A percentile compares a stretch with the other conserved stretches of the same genome.
Evolutionary conservation across 2,888 invertebrate genomes (phyloP).

Genomic region (Prostheceraeus crozeri): DNA sequence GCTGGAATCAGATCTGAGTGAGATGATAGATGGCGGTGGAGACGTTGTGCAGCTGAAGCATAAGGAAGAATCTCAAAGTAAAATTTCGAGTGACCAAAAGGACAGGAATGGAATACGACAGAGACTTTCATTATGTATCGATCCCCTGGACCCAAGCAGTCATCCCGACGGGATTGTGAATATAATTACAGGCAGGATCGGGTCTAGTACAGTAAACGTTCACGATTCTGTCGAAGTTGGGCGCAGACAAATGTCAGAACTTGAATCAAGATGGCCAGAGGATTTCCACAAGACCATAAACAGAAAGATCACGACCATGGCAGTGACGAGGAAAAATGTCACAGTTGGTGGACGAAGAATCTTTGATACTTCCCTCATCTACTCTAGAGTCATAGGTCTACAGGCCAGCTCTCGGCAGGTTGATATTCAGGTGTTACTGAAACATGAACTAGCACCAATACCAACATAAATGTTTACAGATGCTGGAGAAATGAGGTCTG

Average conservation of each 20-base stretch:
- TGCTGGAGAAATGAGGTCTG: conserved; percentile 37
- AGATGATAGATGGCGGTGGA: conserved; percentile 9
- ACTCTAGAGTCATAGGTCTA: conserved; percentile 36
- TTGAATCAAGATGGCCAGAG: background rate
- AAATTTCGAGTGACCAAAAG: conserved; percentile 21
- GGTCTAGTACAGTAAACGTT: background rate
- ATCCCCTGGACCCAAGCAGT: conserved; percentile 37
- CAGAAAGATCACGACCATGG: conserved; percentile 23
- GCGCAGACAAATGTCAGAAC: background rate
- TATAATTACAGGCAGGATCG: conserved; percentile 26
- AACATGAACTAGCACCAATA: conserved; percentile 39
- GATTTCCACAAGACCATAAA: background rate
- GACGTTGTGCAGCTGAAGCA: background rate
- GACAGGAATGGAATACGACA: conserved; percentile 17
- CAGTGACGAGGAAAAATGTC: conserved; percentile 30
- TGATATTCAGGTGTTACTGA: conserved; percentile 33
- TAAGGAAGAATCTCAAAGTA: conserved; percentile 18
- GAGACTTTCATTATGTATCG: conserved; percentile 30
- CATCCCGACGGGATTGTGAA: conserved; percentile 33
- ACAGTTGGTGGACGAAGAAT: conserved; percentile 22
- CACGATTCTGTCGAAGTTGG: conserved; percentile 7
- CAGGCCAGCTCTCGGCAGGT: conserved; percentile 23
- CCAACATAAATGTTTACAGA: conserved; percentile 40
- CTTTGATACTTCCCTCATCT: conserved; percentile 37
- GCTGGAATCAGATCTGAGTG: conserved; percentile 22